Evolutionary conservation across 2,113 vertebrate genomes (phyloP).

Genomic region (Callocephalon fimbriatum): DNA sequence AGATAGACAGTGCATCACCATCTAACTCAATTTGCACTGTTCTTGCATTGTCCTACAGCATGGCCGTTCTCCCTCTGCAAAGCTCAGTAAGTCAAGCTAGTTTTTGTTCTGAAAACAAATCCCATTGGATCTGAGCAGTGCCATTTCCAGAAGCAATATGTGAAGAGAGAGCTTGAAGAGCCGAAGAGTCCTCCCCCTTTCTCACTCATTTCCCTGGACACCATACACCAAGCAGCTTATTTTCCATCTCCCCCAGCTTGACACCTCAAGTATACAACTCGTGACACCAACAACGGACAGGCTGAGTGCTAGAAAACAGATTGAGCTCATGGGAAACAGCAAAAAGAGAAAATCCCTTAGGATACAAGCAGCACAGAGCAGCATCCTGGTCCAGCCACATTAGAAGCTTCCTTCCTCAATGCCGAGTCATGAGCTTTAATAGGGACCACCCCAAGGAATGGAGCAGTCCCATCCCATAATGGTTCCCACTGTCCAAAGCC

Average conservation of each 20-base stretch:
- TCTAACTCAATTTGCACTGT: not conserved
- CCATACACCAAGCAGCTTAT: not conserved
- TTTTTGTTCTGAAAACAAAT: not conserved
- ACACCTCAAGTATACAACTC: not conserved
- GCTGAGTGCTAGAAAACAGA: not conserved
- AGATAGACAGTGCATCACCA: not conserved
- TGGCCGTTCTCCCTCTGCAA: not conserved
- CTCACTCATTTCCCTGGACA: not conserved
- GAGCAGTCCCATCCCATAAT: not conserved
- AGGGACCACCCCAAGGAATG: not conserved
- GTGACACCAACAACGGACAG: rapidly evolving
- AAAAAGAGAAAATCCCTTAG: not conserved
- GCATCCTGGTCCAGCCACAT: not conserved
- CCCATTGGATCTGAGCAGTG: not conserved
- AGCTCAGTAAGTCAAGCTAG: not conserved
- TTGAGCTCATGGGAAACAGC: not conserved
- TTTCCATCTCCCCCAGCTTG: not conserved
- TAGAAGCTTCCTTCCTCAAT: not conserved
- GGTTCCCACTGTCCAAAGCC: not conserved
- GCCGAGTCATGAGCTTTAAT: not conserved
- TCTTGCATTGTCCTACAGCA: not conserved
- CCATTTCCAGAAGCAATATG: not conserved
- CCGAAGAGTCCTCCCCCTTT: not conserved
- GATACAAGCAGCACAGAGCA: not conserved
- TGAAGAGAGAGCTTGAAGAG: not conserved